phyloP scores from a whole-genome alignment of 2,113 vertebrate species.

The Cygnus atratus region DNA sequence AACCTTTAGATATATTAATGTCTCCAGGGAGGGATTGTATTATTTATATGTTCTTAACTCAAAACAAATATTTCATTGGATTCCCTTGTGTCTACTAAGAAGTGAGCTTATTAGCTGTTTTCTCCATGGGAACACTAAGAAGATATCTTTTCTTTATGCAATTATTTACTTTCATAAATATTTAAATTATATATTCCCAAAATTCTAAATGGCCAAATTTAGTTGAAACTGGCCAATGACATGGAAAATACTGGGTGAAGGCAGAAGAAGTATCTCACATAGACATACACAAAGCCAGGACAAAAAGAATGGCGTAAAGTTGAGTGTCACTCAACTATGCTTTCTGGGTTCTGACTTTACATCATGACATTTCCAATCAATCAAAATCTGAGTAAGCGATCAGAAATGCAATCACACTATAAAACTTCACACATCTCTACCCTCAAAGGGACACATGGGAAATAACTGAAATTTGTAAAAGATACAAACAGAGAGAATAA shows the following conservation, averaged over 20 bases:
- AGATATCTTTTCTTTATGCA: neutral
- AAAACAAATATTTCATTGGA: neutral
- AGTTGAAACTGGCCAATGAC: neutral
- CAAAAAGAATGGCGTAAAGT: fast-evolving
- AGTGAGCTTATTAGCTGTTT: neutral
- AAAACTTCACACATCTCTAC: neutral
- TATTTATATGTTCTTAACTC: neutral
- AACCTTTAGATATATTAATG: neutral
- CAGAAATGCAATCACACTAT: neutral
- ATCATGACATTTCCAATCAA: neutral
- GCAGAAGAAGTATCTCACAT: neutral
- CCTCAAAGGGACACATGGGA: neutral
- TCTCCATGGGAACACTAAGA: neutral
- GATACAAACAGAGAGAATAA: neutral
- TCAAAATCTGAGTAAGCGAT: neutral
- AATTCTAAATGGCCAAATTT: neutral
- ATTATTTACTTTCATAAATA: neutral
- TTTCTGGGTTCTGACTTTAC: neutral
- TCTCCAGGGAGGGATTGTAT: neutral
- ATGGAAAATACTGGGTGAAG: neutral
- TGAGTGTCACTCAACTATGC: neutral
- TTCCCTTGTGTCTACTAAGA: neutral
- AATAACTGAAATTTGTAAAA: neutral
- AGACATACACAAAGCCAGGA: neutral
- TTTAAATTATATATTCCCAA: neutral